phyloP scores from a whole-genome alignment of 2,113 vertebrate species.

The Gila orcuttii region DNA sequence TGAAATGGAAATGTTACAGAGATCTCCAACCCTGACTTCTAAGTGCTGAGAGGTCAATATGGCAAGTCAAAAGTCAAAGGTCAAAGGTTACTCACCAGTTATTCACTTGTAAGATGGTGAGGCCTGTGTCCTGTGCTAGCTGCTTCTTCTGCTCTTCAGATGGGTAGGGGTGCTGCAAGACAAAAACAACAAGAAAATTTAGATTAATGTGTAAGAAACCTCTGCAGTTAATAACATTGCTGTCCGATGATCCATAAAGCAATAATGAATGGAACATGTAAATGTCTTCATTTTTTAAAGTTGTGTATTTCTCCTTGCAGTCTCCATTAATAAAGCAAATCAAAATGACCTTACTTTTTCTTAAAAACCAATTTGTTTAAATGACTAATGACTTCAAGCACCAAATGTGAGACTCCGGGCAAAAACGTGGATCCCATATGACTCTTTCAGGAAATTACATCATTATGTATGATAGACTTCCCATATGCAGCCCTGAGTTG shows the following conservation, averaged over 20 bases:
- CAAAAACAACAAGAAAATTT: neutral
- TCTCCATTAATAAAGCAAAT: conserved; percentile 7
- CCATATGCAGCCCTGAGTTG: neutral
- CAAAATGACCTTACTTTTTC: conserved; percentile 12
- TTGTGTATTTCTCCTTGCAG: neutral
- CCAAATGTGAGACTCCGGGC: neutral
- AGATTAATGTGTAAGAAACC: neutral
- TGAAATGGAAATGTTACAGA: conserved; percentile 35
- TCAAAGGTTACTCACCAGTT: conserved; percentile 69
- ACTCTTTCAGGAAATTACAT: conserved; percentile 36
- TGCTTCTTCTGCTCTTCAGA: conserved; percentile 79
- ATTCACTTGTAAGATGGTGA: conserved; percentile 77
- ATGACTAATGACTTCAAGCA: conserved; percentile 1
- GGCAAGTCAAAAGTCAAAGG: conserved; percentile 18
- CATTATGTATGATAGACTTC: conserved; percentile 24
- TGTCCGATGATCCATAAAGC: neutral
- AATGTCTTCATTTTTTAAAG: conserved; percentile 9
- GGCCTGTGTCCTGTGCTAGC: conserved; percentile 76
- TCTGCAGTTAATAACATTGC: neutral
- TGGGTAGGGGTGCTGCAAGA: conserved; percentile 62
- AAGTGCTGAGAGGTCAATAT: conserved; percentile 14
- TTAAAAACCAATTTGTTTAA: conserved; percentile 18
- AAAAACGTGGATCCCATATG: conserved; percentile 5
- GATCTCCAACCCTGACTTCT: conserved; percentile 21
- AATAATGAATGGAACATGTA: conserved; percentile 12